Evolutionary conservation across 2,797 vertebrate species (phyloP), one percentile per base, ranked within the genome.

Genomic region (Arctocebus calabarensis): DNA sequence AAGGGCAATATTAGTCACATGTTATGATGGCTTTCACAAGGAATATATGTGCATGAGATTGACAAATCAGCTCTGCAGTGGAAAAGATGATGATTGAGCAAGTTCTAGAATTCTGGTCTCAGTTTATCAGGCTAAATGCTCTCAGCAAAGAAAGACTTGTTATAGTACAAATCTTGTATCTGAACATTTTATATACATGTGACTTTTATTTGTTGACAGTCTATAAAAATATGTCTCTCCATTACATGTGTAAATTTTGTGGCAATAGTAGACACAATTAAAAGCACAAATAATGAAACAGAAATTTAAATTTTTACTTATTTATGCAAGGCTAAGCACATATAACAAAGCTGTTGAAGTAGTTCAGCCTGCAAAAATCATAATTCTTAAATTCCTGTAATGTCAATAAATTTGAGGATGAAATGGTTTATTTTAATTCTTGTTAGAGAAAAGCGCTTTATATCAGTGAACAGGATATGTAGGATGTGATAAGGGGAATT

Each of bases 251-350:
- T 34, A 88, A 68, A 64, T 29, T 29, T 73, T 86, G 48, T 68
- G 32, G 37, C 25, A 77, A 83, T 8, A 66, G 8, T 57, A 94
- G 79, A 45, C 61, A 71, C 2, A 62, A 77, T 57, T 37, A 94
- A 83, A 90, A 7, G 1, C 20, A 45, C 40, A 66, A 85, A 59
- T 62, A 48, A 88, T 52, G 37, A 79, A 84, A 57, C 7, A 88
- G 34, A 93, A 88, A 34, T 45, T 88, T 88, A 88, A 84, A 57
- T 82, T 29, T 55, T 19, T 40, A 34, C 32, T 84, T 84, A 87
- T 43, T 85, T 92, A 45, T 75, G 45, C 74, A 45, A 81, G 0
- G 13, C 7, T 92, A 84, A 73, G 27, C 9, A 16, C 73, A 86
- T 12, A n/a, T 11, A 77, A 70, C 40, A 89, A 89, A 43, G 4